Evolutionary conservation across 2,113 vertebrate species (phyloP), one percentile per base, ranked within the genome.

Genomic region (Lepisosteus oculatus): DNA sequence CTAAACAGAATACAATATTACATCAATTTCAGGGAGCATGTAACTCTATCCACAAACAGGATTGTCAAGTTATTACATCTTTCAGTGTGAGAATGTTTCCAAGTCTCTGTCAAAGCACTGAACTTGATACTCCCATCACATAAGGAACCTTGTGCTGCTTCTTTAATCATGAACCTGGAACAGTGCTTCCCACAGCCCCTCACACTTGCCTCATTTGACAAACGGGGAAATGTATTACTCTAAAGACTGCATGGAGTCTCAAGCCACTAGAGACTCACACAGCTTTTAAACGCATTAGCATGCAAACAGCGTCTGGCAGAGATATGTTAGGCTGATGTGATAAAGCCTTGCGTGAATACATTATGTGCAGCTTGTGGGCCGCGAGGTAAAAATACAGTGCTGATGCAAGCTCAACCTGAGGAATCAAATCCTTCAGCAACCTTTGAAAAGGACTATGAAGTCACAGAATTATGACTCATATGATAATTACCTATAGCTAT

Each of bases 311-410:
- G 1, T 29, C 29, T 29, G 29, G 29, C 29, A 29, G 29, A 29
- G 29, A 29, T 29, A 29, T 59, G 56, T 59, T 12, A 70, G 0
- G 67, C 55, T 4, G 55, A 76, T 65, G 6, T 42, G 41, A 3
- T 5, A 61, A 67, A 70, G 42, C 74, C 67, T 0, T 72, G 1
- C 6, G 72, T 73, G 3, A 43, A 61, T 9, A 71, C 45, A 15
- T 71, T 71, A 75, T 54, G 72, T 66, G 9, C 47, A 51, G 47
- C 3, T 59, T 1, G n/a, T 76, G 43, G 61, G 64, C 2, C 2
- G 69, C 29, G 17, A 79, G 74, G 72, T 57, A 69, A 29, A 29
- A 29, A 29, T 29, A 29, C 29, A 1, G 29, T 78, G 71, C 0
- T 9, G 44, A 5, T 9, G 47, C 47, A 9, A 51, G 47, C 47